Evolutionary conservation across 2,888 invertebrate genomes (phyloP), one percentile per base, ranked within the genome.

Genomic region (Parascotia fuliginaria): DNA sequence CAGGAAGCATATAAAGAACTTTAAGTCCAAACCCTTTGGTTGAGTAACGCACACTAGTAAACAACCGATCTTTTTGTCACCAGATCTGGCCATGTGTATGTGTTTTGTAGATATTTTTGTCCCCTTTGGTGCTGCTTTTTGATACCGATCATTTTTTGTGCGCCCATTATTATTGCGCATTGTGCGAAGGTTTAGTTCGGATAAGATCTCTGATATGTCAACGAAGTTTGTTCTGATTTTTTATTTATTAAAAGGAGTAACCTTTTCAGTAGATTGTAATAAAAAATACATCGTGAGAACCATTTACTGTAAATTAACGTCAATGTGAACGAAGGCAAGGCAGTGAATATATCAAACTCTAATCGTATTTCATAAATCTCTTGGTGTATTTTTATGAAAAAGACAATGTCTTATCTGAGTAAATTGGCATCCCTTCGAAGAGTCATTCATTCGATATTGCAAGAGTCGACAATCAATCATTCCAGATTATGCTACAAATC

Each of bases 161-260:
- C 70, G 70, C 63, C 88, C 82, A 87, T 91, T 91, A 91, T 90
- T 87, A 85, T 77, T 71, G 67, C 53, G 79, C 79, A 87, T 89
- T 91, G 91, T 91, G 89, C 87, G 71, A 89, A 88, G 88, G 80
- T 85, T 89, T 85, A 87, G 77, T 75, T 75, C 68, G 81, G 92
- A 91, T 92, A 89, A 89, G 87, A 92, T 92, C 92, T 90, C 77
- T 73, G 85, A 87, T 84, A 85, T 92, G 91, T 91, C 91, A 89
- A 90, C 81, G 77, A 76, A 78, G 81, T 82, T 81, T 81, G 80
- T 84, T 79, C 81, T 73, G 81, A 72, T 81, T 83, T 88, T 71
- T 87, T 81, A 73, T 77, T 80, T 73, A 79, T 78, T 78, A 77
- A 84, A 85, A 86, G 75, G 77, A 83, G 81, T 83, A 83, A 87